Base-by-base conservation (phyloP, 2,888 invertebrate species). In the Rhingia campestris region DNA sequence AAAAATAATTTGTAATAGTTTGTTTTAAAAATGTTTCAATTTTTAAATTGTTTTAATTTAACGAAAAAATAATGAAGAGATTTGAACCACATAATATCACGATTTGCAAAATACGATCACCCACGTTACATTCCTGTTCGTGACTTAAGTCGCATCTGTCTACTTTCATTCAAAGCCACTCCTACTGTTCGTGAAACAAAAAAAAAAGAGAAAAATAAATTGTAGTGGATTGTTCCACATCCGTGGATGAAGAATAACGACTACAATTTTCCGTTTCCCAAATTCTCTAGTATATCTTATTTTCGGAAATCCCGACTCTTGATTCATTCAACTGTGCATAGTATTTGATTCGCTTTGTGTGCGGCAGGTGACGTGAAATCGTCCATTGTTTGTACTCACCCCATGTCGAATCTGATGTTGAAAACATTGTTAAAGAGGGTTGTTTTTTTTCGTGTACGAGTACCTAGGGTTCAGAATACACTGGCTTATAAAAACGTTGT, bases 331-430 rank as follows among this genome's bases (percentile, higher is more conserved):
- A 84, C 84, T 84, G 84, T 56, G 45, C 39, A 54, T 80, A 84
- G 74, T 84, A 84, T 80, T 84, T 75, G 70, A 84, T 80, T 84
- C 58, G 80, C 74, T 75, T 89, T 89, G 88, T 90, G 86, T 89
- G 88, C 90, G 91, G 91, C 91, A 91, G 91, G 91, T 91, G 91
- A 91, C 91, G 91, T 89, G 89, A 89, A 91, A 90, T 91, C 90
- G 90, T 89, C 89, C 88, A 89, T 91, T 91, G 91, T 92, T 91
- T 89, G 87, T 80, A 74, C 75, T 81, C 73, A 73, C 82, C 79
- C 81, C 86, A 84, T 84, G 80, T 80, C 84, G 84, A 84, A 84
- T 84, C 70, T 80, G 61, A 86, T 87, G 80, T 86, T 84, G 80
- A 86, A 87, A 87, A 86, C 86, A 87, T 84, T 77, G 81, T 67